Percentiles rank a stretch among this genome's conserved stretches.
Evolutionary conservation across 2,797 vertebrate genomes (phyloP).

Genomic region (Intellagama lesueurii): DNA sequence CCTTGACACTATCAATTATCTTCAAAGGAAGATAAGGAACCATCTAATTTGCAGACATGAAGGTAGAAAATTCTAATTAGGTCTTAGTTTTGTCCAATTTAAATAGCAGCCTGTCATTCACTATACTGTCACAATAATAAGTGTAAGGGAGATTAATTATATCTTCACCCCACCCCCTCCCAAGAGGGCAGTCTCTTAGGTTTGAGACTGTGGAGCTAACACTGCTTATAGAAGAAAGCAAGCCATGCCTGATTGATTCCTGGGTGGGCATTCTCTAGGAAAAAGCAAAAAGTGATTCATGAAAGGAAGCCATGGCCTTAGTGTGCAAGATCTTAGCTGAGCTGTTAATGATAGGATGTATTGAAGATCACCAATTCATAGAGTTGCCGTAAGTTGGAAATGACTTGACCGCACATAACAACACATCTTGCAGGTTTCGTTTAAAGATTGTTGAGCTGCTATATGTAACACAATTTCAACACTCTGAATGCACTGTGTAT

Average conservation of each 20-base stretch:
- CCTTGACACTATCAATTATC: neutral
- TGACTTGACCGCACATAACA: too few species aligned
- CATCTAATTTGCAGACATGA: conserved; percentile 43
- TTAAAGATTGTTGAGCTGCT: neutral
- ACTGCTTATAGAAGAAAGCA: conserved; percentile 35
- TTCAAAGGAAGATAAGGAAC: neutral
- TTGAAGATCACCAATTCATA: too few species aligned
- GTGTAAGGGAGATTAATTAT: conserved; percentile 65
- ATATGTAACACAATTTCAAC: neutral
- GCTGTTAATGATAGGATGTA: too few species aligned
- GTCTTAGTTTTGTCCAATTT: conserved; percentile 52
- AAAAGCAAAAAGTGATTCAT: conserved; percentile 55
- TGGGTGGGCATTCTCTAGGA: conserved; percentile 42
- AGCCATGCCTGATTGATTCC: conserved; percentile 4
- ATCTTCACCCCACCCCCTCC: neutral
- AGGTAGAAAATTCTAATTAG: conserved; percentile 61
- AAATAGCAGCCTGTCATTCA: conserved; percentile 65
- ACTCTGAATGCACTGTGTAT: neutral
- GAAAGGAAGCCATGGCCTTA: too few species aligned
- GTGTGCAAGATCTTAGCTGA: too few species aligned
- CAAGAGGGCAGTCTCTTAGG: conserved; percentile 47
- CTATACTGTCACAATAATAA: conserved; percentile 47
- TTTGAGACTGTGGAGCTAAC: conserved; percentile 31
- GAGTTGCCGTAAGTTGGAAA: too few species aligned
- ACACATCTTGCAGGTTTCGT: neutral